These are phyloP conservation scores for Paracyclopina nana DNA, from an alignment of 1,140 invertebrate genomes.

Conservation along the genomic window DNA sequence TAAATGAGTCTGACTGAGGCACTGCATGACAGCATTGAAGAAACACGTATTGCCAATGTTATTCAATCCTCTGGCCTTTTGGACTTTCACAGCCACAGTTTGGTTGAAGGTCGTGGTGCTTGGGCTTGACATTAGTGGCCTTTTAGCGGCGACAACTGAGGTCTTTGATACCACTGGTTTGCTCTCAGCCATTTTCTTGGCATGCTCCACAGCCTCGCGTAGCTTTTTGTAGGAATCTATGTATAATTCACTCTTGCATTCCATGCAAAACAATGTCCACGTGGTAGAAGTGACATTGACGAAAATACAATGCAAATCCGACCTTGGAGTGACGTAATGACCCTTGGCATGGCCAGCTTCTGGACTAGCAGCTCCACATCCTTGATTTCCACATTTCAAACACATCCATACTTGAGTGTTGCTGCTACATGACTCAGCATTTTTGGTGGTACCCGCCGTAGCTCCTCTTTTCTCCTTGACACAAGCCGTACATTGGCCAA, in stretches of 20 bases:
- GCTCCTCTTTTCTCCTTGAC: background rate
- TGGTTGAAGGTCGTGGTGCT: background rate
- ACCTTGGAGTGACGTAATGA: background rate
- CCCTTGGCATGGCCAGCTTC: background rate
- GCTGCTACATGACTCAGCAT: background rate
- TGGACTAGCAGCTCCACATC: background rate
- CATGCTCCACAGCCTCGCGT: background rate
- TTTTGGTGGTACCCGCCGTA: background rate
- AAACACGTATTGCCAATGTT: constrained; percentile 93
- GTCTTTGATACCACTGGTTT: background rate
- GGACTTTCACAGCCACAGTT: background rate
- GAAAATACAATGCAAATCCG: background rate
- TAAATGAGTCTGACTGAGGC: constrained; percentile 62
- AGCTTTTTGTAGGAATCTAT: constrained; percentile 3
- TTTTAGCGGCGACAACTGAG: background rate
- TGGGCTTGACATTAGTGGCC: background rate
- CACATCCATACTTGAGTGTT: background rate
- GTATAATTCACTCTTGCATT: background rate
- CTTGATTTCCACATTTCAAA: background rate
- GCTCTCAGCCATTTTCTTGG: background rate
- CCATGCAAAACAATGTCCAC: background rate
- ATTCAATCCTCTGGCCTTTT: constrained; percentile 33
- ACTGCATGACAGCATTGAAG: constrained; percentile 86
- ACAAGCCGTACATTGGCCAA: background rate
- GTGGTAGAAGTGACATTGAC: background rate